Base-by-base conservation (phyloP, 1,140 invertebrate species). In the Scylla paramamosain region DNA sequence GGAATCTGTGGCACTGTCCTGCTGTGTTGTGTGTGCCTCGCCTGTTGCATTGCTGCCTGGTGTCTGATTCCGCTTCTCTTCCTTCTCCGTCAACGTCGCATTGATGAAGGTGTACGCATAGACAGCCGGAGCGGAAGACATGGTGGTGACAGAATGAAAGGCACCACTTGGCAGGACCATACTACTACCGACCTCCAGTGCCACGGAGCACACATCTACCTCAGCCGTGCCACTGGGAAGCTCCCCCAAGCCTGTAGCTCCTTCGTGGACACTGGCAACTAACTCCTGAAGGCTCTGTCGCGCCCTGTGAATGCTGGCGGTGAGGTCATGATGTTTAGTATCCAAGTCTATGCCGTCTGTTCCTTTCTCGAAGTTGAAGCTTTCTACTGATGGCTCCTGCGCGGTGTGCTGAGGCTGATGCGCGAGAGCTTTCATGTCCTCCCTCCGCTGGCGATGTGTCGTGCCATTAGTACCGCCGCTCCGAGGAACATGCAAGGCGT, bases 51-150 rank as follows among this genome's bases (percentile, higher is more conserved):
- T 77, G 0, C 14, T 3, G 7, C 39, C 25, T 20, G 10, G 12
- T 14, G 10, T 48, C 32, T 14, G 10, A 46, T 20, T 89, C n/a
- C 32, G 7, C 14, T 89, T 59, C 16, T 59, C n/a, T 67, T 92
- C n/a, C 4, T 92, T 7, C 6, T 28, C 29, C 29, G 6, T 45
- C 48, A 94, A 46, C 59, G 82, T 92, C 3, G 84, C 86, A 45
- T 91, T 94, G 16, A 31, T 89, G 93, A 90, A 94, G n/a, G 31
- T 77, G 59, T 94, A 94, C 86, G 89, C 39, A 20, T 90, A 94
- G 10, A 59, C 32, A 29, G 93, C 52, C 0, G 93, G 93, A 0
- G 48, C 20, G 32, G 86, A 29, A 7, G 93, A 94, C 25, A 32
- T 94, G 48, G 93, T 94, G n/a, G 31, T 90, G 48, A 94, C 59